A percentile compares a stretch with the other conserved stretches of the same genome.
Evolutionary conservation across 2,113 vertebrate species (phyloP).

Genomic region (Myanophis thanlyinensis): DNA sequence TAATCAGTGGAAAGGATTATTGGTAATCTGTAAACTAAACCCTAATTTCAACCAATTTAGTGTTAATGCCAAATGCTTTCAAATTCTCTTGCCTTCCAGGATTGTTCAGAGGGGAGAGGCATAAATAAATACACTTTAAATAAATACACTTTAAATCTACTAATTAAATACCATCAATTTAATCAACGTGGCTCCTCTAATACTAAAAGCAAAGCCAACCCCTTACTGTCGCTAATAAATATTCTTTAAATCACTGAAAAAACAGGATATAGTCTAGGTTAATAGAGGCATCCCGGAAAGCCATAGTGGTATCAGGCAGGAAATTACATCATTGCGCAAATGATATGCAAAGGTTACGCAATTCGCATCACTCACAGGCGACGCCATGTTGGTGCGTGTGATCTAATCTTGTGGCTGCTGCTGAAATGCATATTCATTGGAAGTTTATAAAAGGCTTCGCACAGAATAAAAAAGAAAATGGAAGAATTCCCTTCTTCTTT

Average conservation of each 20-base stretch:
- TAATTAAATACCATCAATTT: background rate
- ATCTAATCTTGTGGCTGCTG: background rate
- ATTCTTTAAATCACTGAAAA: background rate
- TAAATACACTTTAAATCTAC: background rate
- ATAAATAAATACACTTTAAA: too few relatives aligned
- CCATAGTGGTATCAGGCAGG: background rate
- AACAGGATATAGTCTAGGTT: background rate
- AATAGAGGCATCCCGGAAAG: background rate
- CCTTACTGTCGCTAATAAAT: background rate
- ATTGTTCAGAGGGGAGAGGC: background rate
- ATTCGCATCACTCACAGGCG: background rate
- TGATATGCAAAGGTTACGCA: background rate
- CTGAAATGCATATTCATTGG: constrained; percentile 20
- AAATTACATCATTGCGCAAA: background rate
- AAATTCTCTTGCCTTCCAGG: background rate
- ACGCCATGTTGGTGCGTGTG: background rate
- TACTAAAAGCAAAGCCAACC: background rate
- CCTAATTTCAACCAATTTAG: background rate
- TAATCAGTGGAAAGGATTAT: background rate
- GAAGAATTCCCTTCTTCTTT: constrained; percentile 34
- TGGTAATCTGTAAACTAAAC: background rate
- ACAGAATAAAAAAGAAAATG: constrained; percentile 18
- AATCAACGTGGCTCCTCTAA: background rate
- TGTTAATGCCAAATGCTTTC: background rate
- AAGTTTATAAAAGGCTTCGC: constrained; percentile 47